Evolutionary conservation across 2,888 invertebrate species (phyloP).

Genomic region (Dryocosmus kuriphilus): DNA sequence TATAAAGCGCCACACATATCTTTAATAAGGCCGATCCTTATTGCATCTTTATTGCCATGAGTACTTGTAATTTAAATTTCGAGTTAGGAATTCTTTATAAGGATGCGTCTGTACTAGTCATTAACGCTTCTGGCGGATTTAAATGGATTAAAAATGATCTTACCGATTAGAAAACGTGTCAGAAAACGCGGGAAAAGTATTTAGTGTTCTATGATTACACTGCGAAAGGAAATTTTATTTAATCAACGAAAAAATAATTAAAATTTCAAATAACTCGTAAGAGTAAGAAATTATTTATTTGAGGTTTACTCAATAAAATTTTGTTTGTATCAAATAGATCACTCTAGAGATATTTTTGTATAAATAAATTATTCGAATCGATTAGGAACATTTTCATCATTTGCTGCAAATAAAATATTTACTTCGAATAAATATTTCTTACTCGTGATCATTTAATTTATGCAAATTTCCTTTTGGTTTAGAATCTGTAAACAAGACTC

Average conservation of each 20-base stretch:
- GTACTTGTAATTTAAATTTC: conserved; percentile 32
- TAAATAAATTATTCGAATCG: not conserved
- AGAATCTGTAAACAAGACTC: conserved; percentile 18
- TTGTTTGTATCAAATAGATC: not conserved
- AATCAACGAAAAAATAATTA: not conserved
- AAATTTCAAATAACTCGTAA: not conserved
- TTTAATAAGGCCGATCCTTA: not conserved
- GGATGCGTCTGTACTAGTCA: conserved; percentile 58
- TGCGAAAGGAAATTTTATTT: not conserved
- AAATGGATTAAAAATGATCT: conserved; percentile 27
- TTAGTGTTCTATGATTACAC: not conserved
- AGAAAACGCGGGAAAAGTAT: not conserved
- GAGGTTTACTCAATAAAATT: not conserved
- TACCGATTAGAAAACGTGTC: conserved; percentile 18
- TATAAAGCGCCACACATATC: conserved; percentile 8
- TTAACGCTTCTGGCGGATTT: conserved; percentile 41
- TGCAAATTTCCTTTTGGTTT: not conserved
- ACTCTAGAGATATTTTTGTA: not conserved
- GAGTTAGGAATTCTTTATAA: conserved; percentile 28
- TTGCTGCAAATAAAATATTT: not conserved
- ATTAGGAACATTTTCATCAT: not conserved
- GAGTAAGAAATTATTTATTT: not conserved
- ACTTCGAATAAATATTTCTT: not conserved
- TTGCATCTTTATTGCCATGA: conserved; percentile 26
- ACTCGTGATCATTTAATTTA: not conserved